phyloP scores from a whole-genome alignment of 2,888 invertebrate species.

The Diploptera punctata region DNA sequence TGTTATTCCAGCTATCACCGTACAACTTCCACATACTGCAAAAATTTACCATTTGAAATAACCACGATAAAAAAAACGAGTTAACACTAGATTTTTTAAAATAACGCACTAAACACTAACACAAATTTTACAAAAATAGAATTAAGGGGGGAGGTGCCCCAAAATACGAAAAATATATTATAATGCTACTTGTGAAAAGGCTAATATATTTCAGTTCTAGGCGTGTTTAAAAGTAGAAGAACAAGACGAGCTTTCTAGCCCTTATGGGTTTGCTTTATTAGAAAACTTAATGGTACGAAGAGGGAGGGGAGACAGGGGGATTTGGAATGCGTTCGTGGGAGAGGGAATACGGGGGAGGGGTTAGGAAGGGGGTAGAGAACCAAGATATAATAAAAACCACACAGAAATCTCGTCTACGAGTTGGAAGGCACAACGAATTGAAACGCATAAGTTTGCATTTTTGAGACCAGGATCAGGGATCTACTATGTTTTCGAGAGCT shows the following conservation, averaged over 20 bases:
- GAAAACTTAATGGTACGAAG: constrained; percentile 18
- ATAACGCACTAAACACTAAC: no score
- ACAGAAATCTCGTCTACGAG: constrained; percentile 35
- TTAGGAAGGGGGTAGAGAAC: constrained; percentile 38
- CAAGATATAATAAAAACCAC: constrained; percentile 40
- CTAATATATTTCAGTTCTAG: no score
- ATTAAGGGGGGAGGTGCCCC: no score
- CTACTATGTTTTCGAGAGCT: neutral
- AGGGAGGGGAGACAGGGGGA: constrained; percentile 20
- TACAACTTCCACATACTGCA: no score
- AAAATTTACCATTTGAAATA: no score
- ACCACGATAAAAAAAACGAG: no score
- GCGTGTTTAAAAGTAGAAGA: neutral
- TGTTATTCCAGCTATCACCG: no score
- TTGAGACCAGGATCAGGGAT: neutral
- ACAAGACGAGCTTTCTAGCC: constrained; percentile 16
- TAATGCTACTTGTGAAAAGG: neutral
- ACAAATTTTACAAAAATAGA: no score
- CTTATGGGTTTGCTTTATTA: constrained; percentile 19
- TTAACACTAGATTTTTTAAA: no score
- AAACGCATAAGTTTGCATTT: constrained; percentile 18
- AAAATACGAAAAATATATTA: no score
- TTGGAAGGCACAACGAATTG: constrained; percentile 23
- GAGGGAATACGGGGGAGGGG: constrained; percentile 28
- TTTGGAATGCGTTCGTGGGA: constrained; percentile 29